Evolutionary conservation across 2,888 invertebrate species (phyloP).

Genomic region (Empis stercorea): DNA sequence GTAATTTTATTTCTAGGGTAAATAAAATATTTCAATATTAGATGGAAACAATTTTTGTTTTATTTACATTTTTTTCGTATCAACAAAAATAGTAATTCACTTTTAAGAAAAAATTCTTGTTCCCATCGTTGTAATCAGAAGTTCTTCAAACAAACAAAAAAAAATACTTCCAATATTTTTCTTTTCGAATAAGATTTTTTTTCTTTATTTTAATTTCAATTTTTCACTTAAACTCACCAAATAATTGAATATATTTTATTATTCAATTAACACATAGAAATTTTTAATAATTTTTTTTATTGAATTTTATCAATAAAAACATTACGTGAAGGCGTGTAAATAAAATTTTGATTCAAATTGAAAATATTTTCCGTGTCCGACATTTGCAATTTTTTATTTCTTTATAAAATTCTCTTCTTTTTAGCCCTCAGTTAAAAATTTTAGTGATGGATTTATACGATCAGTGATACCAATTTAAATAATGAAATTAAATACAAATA

Average conservation of each 20-base stretch:
- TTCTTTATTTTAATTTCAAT: slow-evolving; percentile 8
- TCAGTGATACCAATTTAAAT: too few relatives aligned
- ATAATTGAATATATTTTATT: slow-evolving; percentile 16
- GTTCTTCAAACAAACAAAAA: background rate
- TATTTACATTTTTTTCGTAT: too few relatives aligned
- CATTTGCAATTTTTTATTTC: too few relatives aligned
- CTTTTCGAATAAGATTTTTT: slow-evolving; percentile 6
- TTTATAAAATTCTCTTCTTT: too few relatives aligned
- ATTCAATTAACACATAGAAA: slow-evolving; percentile 18
- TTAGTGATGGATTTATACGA: too few relatives aligned
- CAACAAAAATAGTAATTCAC: background rate
- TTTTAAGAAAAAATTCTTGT: background rate
- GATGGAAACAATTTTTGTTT: too few relatives aligned
- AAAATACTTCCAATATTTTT: slow-evolving; percentile 3
- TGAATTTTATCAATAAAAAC: slow-evolving; percentile 19
- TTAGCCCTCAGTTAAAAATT: too few relatives aligned
- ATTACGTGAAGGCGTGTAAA: slow-evolving; percentile 19
- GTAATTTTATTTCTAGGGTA: slow-evolving; percentile 3
- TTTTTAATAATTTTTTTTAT: slow-evolving; percentile 18
- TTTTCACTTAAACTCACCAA: slow-evolving; percentile 19
- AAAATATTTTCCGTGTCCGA: too few relatives aligned
- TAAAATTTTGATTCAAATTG: background rate
- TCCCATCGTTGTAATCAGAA: slow-evolving; percentile 4
- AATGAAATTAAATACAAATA: too few relatives aligned
- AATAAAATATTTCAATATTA: background rate